A percentile compares a stretch with the other conserved stretches of the same genome.
Conservation (phyloP, 2,797 vertebrate genomes). For the Pelobates cultripes region DNA sequence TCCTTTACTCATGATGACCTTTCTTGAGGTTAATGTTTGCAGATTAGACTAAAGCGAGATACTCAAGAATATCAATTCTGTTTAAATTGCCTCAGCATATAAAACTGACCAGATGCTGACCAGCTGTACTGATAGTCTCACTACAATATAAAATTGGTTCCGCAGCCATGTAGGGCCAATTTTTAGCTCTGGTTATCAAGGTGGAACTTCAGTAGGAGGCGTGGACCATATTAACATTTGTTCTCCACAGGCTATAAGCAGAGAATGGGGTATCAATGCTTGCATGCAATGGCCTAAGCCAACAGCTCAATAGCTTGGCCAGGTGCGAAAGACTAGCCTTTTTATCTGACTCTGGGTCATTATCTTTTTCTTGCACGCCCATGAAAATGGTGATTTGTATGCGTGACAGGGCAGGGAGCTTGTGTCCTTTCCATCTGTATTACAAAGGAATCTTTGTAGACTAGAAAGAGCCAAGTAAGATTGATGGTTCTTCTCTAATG, state of each 20-base stretch:
- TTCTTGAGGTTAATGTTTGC: background rate
- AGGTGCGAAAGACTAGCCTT: constrained; percentile 24
- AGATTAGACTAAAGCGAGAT: background rate
- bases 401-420: constrained; percentile 28
- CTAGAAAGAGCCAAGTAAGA: constrained; percentile 31
- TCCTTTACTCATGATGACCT: no score
- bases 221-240: constrained; percentile 31
- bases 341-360: constrained; percentile 12
- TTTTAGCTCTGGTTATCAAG: constrained; percentile 27
- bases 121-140: constrained; percentile 20
- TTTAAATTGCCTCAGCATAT: background rate
- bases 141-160: constrained; percentile 15
- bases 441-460: constrained; percentile 46
- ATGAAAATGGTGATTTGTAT: constrained; percentile 40
- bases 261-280: constrained; percentile 31
- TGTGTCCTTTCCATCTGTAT: constrained; percentile 24
- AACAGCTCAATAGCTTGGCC: constrained; percentile 22
- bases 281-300: constrained; percentile 11
- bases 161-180: constrained; percentile 29
- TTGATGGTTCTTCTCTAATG: constrained; percentile 31
- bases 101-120: constrained; percentile 18
- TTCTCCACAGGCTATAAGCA: constrained; percentile 36
- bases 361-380: constrained; percentile 17
- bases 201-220: constrained; percentile 18
- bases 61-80: background rate